These are phyloP conservation scores for Bombus waltoni DNA, from an alignment of 1,140 invertebrate species.

Conservation along the genomic window DNA sequence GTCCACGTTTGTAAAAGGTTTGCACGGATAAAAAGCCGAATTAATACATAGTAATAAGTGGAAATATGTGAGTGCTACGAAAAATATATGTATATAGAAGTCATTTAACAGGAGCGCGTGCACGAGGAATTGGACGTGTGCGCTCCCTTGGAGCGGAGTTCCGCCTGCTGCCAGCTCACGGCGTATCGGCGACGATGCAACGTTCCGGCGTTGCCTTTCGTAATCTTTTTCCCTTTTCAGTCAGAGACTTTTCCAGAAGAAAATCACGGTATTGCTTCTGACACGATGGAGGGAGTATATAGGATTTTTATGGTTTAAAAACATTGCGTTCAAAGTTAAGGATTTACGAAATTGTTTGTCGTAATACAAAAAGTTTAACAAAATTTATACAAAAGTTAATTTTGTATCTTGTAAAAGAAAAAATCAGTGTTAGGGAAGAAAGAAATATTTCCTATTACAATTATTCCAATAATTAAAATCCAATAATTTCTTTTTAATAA, in stretches of 20 bases:
- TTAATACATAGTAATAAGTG: background rate
- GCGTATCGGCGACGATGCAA: constrained; percentile 62
- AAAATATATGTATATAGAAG: constrained; percentile 7
- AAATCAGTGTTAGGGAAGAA: too few species aligned
- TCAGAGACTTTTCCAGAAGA: constrained; percentile 44
- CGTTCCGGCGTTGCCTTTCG: constrained; percentile 61
- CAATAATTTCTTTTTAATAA: too few species aligned
- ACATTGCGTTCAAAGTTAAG: too few species aligned
- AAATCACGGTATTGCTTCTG: background rate
- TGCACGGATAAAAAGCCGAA: background rate
- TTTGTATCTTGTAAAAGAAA: too few species aligned
- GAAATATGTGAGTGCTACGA: too few species aligned
- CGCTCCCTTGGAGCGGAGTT: constrained; percentile 80
- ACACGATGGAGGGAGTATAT: background rate
- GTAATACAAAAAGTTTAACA: too few species aligned
- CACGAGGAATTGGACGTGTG: constrained; percentile 72
- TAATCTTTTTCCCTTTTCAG: constrained; percentile 41
- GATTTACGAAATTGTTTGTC: too few species aligned
- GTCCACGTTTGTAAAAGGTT: constrained; percentile 1
- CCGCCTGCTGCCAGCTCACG: constrained; percentile 71
- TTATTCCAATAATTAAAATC: too few species aligned
- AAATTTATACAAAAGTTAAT: too few species aligned
- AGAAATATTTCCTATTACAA: too few species aligned
- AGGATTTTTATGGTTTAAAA: background rate
- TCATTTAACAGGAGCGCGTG: constrained; percentile 65